phyloP scores from a whole-genome alignment of 2,113 vertebrate species.

The Leptocoma aspasia region DNA sequence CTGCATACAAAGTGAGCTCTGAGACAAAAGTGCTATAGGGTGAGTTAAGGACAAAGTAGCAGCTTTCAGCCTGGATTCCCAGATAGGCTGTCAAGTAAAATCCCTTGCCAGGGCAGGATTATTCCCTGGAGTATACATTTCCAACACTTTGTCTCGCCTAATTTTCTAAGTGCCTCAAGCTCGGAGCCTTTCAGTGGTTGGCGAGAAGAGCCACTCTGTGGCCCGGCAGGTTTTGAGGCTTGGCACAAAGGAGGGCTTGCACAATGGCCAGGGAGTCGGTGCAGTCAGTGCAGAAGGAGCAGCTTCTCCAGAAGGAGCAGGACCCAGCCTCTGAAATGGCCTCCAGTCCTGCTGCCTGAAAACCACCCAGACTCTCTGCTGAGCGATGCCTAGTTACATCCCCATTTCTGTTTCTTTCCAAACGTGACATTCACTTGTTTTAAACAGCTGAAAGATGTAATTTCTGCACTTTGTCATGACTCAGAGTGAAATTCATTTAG shows the following conservation, averaged over 20 bases:
- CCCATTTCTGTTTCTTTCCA: background rate
- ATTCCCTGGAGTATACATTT: background rate
- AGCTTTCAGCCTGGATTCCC: slow-evolving; percentile 5
- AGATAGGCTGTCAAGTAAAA: slow-evolving; percentile 11
- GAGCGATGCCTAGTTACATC: background rate
- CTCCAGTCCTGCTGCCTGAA: background rate
- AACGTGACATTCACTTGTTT: background rate
- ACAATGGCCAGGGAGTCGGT: background rate
- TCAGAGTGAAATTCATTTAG: background rate
- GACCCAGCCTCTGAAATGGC: background rate
- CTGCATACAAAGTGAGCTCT: background rate
- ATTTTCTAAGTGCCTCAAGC: background rate
- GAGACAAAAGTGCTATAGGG: slow-evolving; percentile 40
- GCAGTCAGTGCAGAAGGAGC: background rate
- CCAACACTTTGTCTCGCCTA: background rate
- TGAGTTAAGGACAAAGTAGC: slow-evolving; percentile 41
- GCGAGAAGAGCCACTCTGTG: background rate
- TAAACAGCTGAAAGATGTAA: background rate
- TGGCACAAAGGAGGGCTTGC: background rate
- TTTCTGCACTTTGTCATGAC: background rate
- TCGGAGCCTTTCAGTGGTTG: background rate
- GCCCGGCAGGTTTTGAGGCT: background rate
- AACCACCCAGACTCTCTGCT: background rate
- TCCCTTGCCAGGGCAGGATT: slow-evolving; percentile 2
- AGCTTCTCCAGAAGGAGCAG: background rate